Percentiles rank a stretch among this genome's conserved stretches.
phyloP scores from a whole-genome alignment of 2,888 invertebrate genomes.

The Xestia xanthographa region DNA sequence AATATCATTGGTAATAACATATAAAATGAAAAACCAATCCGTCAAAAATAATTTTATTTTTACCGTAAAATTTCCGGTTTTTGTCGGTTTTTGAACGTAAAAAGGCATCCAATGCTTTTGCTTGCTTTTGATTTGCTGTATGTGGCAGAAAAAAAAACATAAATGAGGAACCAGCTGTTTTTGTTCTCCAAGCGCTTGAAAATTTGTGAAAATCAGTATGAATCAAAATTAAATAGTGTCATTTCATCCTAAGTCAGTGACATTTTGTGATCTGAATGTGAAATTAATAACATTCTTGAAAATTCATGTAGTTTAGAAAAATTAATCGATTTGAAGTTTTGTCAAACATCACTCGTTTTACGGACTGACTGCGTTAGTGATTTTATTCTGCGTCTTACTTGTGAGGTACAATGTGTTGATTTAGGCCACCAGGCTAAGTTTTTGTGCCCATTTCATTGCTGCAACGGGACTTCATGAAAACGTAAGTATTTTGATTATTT shows the following conservation, averaged over 20 bases:
- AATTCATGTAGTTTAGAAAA: constrained; percentile 74
- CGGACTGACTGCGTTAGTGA: constrained; percentile 80
- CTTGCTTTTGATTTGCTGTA: constrained; percentile 49
- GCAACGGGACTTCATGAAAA: constrained; percentile 55
- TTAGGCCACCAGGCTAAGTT: constrained; percentile 77
- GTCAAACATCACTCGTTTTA: constrained; percentile 82
- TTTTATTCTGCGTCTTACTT: constrained; percentile 84
- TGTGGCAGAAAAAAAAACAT: constrained; percentile 78
- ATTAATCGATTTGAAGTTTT: constrained; percentile 84
- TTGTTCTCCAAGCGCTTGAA: constrained; percentile 82
- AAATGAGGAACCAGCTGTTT: constrained; percentile 88
- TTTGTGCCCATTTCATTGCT: constrained; percentile 66
- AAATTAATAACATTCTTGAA: constrained; percentile 73
- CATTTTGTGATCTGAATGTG: constrained; percentile 81
- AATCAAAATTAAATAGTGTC: constrained; percentile 89
- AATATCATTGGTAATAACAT: background rate
- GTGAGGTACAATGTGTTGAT: constrained; percentile 75
- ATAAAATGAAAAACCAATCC: background rate
- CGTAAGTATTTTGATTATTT: constrained; percentile 68
- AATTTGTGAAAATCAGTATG: constrained; percentile 83
- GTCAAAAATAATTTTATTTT: constrained; percentile 3
- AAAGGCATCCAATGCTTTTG: constrained; percentile 43
- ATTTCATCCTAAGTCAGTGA: constrained; percentile 79
- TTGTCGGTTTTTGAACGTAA: constrained; percentile 49
- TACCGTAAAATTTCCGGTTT: constrained; percentile 41